These are phyloP conservation scores for Cotesia typhae DNA, from an alignment of 1,140 invertebrate species.

Conservation along the genomic window DNA sequence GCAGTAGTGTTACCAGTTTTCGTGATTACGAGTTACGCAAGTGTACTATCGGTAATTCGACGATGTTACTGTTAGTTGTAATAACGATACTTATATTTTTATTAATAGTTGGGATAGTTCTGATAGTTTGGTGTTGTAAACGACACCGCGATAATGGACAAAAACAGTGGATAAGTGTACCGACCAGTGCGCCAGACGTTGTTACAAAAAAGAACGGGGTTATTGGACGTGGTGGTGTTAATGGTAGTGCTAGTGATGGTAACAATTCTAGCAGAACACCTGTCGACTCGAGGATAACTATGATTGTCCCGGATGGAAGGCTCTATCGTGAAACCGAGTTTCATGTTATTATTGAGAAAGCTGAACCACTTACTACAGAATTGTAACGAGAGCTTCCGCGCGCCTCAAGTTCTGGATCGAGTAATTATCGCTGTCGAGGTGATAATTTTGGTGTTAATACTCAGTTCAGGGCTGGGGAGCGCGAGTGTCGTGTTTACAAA, in stretches of 20 bases:
- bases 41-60: slow-evolving; percentile 52
- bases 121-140: slow-evolving; percentile 54
- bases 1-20: slow-evolving; percentile 48
- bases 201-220: slow-evolving; percentile 61
- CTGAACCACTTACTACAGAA: slow-evolving; percentile 80
- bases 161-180: slow-evolving; percentile 64
- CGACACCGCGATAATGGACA: slow-evolving; percentile 46
- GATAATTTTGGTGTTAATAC: no score
- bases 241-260: slow-evolving; percentile 20
- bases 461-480: slow-evolving; percentile 25
- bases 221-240: slow-evolving; percentile 47
- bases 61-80: slow-evolving; percentile 51
- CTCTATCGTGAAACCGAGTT: slow-evolving; percentile 86
- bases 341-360: slow-evolving; percentile 83
- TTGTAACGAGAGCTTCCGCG: slow-evolving; percentile 68
- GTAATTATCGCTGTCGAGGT: slow-evolving; percentile 18
- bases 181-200: slow-evolving; percentile 59
- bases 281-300: slow-evolving; percentile 64
- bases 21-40: slow-evolving; percentile 50
- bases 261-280: slow-evolving; percentile 32
- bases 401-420: slow-evolving; percentile 49
- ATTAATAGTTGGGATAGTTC: slow-evolving; percentile 40
- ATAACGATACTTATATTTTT: slow-evolving; percentile 45
- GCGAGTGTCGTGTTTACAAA: slow-evolving; percentile 57
- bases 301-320: slow-evolving; percentile 81